phyloP scores from a whole-genome alignment of 2,113 vertebrate species.

The Ariopsis seemanni region DNA sequence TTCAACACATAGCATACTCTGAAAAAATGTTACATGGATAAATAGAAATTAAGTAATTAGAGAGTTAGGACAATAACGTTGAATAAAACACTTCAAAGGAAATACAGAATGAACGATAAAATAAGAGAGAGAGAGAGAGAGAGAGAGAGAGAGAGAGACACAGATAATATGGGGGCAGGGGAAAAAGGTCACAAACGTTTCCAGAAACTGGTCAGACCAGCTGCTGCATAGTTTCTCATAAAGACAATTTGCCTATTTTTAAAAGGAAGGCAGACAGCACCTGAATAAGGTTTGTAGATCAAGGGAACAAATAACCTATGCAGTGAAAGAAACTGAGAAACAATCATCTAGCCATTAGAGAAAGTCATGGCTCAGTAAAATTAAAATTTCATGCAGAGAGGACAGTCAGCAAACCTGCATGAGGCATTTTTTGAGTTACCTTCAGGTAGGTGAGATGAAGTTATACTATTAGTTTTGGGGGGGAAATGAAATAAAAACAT shows the following conservation, averaged over 20 bases:
- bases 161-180: background rate
- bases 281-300: background rate
- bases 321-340: background rate
- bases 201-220: conserved; percentile 3
- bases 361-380: background rate
- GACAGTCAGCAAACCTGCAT: background rate
- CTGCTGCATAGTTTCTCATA: background rate
- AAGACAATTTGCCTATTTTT: background rate
- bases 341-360: background rate
- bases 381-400: background rate
- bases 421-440: background rate
- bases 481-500: background rate
- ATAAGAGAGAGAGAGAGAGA: background rate
- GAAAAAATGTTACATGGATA: background rate
- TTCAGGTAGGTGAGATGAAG: background rate
- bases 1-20: no score
- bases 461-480: background rate
- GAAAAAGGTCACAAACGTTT: background rate
- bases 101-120: background rate
- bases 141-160: background rate
- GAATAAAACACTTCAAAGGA: background rate
- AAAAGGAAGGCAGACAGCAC: background rate
- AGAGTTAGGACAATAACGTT: no score
- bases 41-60: background rate
- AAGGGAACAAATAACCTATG: background rate